Evolutionary conservation across 2,797 vertebrate genomes (phyloP).

Genomic region (Karalla daura): DNA sequence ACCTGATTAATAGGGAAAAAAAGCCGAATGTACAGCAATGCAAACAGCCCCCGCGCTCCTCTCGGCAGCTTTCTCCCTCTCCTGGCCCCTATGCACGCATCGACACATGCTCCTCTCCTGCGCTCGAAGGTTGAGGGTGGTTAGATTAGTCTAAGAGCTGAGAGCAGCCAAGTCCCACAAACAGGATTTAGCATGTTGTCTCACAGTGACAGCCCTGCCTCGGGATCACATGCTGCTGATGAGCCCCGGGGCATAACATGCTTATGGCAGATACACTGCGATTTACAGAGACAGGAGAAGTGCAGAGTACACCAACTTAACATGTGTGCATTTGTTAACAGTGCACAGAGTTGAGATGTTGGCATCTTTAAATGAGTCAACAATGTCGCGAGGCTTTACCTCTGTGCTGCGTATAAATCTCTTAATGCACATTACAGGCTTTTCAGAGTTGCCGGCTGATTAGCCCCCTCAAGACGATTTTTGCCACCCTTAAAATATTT

Average conservation of each 20-base stretch:
- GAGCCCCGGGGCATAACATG: slow-evolving; percentile 75
- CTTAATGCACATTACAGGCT: slow-evolving; percentile 80
- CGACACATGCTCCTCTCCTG: slow-evolving; percentile 36
- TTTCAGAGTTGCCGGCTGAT: slow-evolving; percentile 79
- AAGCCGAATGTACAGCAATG: not conserved
- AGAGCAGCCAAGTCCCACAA: slow-evolving; percentile 76
- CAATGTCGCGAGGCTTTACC: slow-evolving; percentile 77
- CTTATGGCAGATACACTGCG: slow-evolving; percentile 77
- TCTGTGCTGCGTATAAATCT: slow-evolving; percentile 74
- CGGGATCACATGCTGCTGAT: slow-evolving; percentile 74
- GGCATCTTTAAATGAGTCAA: slow-evolving; percentile 82
- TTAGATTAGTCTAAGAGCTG: slow-evolving; percentile 74
- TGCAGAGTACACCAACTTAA: slow-evolving; percentile 78
- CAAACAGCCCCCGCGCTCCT: not conserved
- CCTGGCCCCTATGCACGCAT: slow-evolving; percentile 13
- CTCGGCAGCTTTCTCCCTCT: not conserved
- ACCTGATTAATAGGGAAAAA: slow-evolving; percentile 2
- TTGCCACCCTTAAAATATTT: slow-evolving; percentile 68
- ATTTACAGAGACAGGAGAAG: slow-evolving; percentile 76
- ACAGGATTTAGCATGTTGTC: slow-evolving; percentile 83
- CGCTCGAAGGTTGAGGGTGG: slow-evolving; percentile 62
- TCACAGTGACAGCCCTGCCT: slow-evolving; percentile 69
- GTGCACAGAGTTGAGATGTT: slow-evolving; percentile 78
- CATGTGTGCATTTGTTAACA: slow-evolving; percentile 76
- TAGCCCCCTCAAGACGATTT: slow-evolving; percentile 78